phyloP scores from a whole-genome alignment of 1,140 invertebrate species.

The Trichomalopsis sarcophagae region DNA sequence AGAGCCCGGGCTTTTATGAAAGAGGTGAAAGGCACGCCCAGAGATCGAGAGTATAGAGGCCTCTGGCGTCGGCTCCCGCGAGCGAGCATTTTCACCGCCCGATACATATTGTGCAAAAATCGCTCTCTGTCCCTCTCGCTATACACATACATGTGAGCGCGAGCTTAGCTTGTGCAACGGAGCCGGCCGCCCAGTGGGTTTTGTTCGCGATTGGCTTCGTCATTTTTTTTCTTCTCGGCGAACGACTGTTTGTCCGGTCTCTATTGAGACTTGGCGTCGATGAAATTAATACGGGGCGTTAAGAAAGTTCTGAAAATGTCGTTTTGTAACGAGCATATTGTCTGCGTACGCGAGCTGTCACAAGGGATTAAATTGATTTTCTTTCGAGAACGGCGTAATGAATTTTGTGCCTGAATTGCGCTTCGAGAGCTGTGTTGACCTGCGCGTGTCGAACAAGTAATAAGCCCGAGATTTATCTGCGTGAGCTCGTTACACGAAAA shows the following conservation, averaged over 20 bases:
- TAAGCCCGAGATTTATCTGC: not conserved
- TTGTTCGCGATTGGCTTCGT: not conserved
- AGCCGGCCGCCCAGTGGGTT: not conserved
- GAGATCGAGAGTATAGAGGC: conserved; percentile 39
- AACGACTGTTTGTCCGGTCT: not conserved
- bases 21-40: conserved; percentile 63
- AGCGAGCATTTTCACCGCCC: conserved; percentile 48
- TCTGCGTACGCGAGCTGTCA: not conserved
- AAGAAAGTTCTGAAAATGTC: not conserved
- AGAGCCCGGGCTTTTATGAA: conserved; percentile 54
- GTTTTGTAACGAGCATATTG: not conserved
- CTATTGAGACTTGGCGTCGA: not conserved
- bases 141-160: not conserved
- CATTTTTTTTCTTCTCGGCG: not conserved
- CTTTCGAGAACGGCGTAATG: not conserved
- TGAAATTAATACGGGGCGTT: not conserved
- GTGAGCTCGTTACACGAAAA: no score
- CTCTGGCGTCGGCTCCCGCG: conserved; percentile 19
- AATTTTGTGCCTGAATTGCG: not conserved
- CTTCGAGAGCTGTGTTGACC: not conserved
- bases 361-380: not conserved
- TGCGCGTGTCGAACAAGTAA: not conserved
- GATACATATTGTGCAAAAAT: conserved; percentile 50
- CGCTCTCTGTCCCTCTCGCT: not conserved
- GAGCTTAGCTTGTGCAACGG: not conserved